Percentiles rank a stretch among this genome's conserved stretches.
These are phyloP conservation scores for Limnephilus rhombicus DNA, from an alignment of 2,888 invertebrate species.

Conservation along the genomic window DNA sequence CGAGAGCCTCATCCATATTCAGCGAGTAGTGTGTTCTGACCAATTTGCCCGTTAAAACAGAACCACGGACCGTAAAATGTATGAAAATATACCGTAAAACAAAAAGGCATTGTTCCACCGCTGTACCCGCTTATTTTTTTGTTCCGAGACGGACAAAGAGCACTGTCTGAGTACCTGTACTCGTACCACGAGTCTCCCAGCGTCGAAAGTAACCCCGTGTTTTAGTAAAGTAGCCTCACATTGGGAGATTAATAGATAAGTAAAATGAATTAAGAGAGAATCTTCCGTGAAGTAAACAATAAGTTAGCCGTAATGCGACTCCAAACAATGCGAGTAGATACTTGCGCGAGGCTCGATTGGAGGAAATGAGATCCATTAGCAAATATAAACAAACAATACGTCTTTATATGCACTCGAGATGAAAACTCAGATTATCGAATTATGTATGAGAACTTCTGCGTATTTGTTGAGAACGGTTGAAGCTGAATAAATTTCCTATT, in stretches of 20 bases:
- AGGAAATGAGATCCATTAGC: constrained; percentile 47
- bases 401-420: constrained; percentile 38
- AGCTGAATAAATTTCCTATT: constrained; percentile 40
- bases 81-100: constrained; percentile 67
- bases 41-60: constrained; percentile 67
- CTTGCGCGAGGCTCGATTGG: constrained; percentile 45
- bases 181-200: constrained; percentile 45
- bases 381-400: constrained; percentile 53
- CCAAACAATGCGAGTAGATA: constrained; percentile 43
- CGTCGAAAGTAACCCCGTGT: constrained; percentile 55
- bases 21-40: constrained; percentile 65
- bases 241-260: constrained; percentile 58
- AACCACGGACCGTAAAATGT: constrained; percentile 67
- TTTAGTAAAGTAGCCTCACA: constrained; percentile 51
- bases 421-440: constrained; percentile 44
- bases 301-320: constrained; percentile 52
- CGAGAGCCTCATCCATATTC: constrained; percentile 66
- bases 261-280: constrained; percentile 58
- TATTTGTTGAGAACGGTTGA: neutral
- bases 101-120: constrained; percentile 66
- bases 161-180: constrained; percentile 42
- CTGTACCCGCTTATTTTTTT: constrained; percentile 66
- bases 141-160: constrained; percentile 64
- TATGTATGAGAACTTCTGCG: constrained; percentile 47
- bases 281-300: constrained; percentile 59